Conservation (phyloP, 1,140 invertebrate species). For the Achatina immaculata region DNA sequence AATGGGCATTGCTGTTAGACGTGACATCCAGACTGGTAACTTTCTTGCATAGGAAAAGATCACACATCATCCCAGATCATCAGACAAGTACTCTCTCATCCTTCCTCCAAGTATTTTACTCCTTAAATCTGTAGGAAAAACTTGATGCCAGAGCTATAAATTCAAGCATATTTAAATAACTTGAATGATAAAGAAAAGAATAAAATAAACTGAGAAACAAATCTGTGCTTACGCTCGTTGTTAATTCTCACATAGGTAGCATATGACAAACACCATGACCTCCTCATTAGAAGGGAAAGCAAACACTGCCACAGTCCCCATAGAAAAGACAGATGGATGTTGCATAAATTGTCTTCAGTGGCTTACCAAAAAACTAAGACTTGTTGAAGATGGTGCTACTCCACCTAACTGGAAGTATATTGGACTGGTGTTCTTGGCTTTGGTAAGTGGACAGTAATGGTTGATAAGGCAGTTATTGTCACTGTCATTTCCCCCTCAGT, state of each 20-base stretch:
- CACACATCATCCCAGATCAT: no score
- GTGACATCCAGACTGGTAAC: no score
- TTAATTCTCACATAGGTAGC: not conserved
- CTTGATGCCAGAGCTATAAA: no score
- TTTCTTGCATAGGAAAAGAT: no score
- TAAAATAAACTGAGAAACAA: no score
- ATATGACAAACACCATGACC: not conserved
- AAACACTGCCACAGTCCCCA: not conserved
- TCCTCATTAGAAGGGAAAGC: not conserved
- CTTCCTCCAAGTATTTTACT: no score
- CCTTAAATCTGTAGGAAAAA: no score
- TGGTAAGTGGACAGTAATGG: constrained; percentile 54
- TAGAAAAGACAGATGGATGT: not conserved
- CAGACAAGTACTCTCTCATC: no score
- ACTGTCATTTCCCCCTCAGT: not conserved
- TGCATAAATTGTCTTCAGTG: constrained; percentile 24
- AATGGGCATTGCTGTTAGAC: no score
- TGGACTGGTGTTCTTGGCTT: constrained; percentile 53
- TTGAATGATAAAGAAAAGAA: no score
- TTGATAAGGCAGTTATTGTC: not conserved
- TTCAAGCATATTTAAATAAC: no score
- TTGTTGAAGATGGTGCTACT: constrained; percentile 57
- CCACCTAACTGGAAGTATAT: constrained; percentile 58
- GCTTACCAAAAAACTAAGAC: constrained; percentile 47
- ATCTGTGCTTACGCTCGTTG: not conserved